phyloP scores from a whole-genome alignment of 2,888 invertebrate species.

The Torymus auratus region DNA sequence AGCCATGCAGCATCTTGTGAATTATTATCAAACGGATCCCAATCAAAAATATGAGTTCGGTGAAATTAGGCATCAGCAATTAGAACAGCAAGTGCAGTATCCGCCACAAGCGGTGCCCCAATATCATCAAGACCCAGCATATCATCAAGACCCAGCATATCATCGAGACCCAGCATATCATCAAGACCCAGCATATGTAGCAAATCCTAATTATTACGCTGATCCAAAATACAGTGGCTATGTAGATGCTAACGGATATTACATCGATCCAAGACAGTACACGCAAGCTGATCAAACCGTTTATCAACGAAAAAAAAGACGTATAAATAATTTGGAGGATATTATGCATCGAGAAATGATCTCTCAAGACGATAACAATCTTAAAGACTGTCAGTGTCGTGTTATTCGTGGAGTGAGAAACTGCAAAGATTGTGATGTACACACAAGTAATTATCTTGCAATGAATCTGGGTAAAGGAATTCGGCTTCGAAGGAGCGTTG shows the following conservation, averaged over 20 bases:
- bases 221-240: neutral
- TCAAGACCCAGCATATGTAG: neutral
- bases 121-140: conserved; percentile 9
- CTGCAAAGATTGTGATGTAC: conserved; percentile 30
- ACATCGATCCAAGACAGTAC: conserved; percentile 45
- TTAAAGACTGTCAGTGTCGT: conserved; percentile 67
- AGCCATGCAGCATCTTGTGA: conserved; percentile 7
- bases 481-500: conserved; percentile 30
- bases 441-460: neutral
- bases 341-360: conserved; percentile 68
- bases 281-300: neutral
- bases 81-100: conserved; percentile 2
- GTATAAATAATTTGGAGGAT: conserved; percentile 57
- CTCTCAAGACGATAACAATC: conserved; percentile 66
- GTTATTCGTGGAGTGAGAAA: conserved; percentile 61
- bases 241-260: conserved; percentile 47
- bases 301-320: conserved; percentile 58
- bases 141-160: neutral
- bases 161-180: conserved; percentile 11
- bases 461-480: neutral
- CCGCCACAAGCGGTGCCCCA: neutral
- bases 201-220: neutral
- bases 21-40: conserved; percentile 17
- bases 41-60: conserved; percentile 28
- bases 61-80: conserved; percentile 14